Evolutionary conservation across 2,797 vertebrate genomes (phyloP).

Genomic region (Enteromius fasciolatus): DNA sequence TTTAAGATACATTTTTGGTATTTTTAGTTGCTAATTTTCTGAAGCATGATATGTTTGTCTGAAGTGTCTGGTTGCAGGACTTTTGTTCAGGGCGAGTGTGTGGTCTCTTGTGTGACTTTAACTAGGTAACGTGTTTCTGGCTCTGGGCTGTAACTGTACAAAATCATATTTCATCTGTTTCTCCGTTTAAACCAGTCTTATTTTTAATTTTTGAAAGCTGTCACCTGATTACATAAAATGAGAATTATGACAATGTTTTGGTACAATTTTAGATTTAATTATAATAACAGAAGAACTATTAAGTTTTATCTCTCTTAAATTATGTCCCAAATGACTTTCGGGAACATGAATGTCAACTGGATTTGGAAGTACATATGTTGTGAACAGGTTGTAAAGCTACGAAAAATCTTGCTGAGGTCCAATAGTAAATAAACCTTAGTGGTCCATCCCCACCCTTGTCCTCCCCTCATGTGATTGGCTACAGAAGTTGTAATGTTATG

Average conservation of each 20-base stretch:
- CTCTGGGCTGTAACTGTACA: not conserved
- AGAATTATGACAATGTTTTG: not conserved
- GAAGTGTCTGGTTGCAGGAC: conserved; percentile 13
- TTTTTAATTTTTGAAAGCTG: not conserved
- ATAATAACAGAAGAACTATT: not conserved
- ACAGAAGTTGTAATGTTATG: conserved; percentile 1
- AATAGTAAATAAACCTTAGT: conserved; percentile 29
- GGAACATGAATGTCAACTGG: not conserved
- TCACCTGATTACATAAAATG: not conserved
- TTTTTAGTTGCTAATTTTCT: conserved; percentile 1
- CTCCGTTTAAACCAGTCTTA: not conserved
- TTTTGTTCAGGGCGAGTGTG: conserved; percentile 23
- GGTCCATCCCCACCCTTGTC: conserved; percentile 6
- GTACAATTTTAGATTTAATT: not conserved
- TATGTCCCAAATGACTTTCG: not conserved
- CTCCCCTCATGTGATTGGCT: conserved; percentile 39
- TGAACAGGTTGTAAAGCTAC: conserved; percentile 9
- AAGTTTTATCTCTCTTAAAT: not conserved
- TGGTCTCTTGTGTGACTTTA: conserved; percentile 24
- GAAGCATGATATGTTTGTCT: not conserved
- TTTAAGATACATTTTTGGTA: not conserved
- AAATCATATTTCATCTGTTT: not conserved
- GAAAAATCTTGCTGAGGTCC: not conserved
- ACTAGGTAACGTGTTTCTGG: conserved; percentile 39
- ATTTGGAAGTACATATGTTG: not conserved